These are phyloP conservation scores for Acleris holmiana DNA, from an alignment of 2,888 invertebrate species.

Conservation along the genomic window DNA sequence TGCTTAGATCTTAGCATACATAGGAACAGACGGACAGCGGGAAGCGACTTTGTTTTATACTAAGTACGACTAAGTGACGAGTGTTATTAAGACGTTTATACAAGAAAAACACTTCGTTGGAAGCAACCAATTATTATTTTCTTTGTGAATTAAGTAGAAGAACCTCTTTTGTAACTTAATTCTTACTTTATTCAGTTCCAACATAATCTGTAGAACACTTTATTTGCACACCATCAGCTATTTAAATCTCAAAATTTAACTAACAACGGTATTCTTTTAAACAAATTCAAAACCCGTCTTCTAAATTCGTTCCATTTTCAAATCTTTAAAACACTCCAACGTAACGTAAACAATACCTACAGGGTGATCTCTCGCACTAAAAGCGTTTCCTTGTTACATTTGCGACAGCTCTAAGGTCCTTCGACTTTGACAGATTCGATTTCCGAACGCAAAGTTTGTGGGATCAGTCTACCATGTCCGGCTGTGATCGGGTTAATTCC, in stretches of 20 bases:
- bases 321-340: constrained; percentile 9
- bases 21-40: no score
- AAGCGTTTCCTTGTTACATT: constrained; percentile 66
- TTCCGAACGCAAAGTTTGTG: constrained; percentile 57
- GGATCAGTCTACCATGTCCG: constrained; percentile 29
- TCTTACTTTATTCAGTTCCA: no score
- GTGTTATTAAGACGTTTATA: no score
- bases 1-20: no score
- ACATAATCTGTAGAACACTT: no score
- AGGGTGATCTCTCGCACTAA: constrained; percentile 57
- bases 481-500: constrained; percentile 2
- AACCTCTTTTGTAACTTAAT: no score
- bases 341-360: constrained; percentile 51
- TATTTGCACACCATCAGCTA: no score
- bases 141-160: no score
- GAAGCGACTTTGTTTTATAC: no score
- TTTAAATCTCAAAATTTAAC: neutral
- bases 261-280: neutral
- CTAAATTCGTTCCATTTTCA: constrained; percentile 8
- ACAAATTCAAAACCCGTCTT: neutral
- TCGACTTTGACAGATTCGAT: constrained; percentile 65
- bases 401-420: constrained; percentile 49
- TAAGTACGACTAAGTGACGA: no score
- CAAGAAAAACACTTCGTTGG: no score
- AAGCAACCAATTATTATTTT: no score